Percentiles rank a stretch among this genome's conserved stretches.
phyloP scores from a whole-genome alignment of 2,113 vertebrate genomes.

The Bostrychus sinensis region DNA sequence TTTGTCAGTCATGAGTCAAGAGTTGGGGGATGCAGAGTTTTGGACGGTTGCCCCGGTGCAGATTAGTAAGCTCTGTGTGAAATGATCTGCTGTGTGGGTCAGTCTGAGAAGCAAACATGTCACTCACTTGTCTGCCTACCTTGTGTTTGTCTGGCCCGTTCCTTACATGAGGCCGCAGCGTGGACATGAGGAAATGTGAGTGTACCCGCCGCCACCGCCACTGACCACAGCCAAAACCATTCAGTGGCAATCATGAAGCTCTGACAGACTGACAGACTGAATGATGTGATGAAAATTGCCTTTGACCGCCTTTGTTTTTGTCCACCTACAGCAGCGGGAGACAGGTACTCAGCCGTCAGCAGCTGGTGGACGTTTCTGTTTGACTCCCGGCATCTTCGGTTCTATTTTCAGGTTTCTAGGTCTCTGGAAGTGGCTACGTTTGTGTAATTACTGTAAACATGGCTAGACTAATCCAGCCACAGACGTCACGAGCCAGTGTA shows the following conservation, averaged over 20 bases:
- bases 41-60: conserved; percentile 22
- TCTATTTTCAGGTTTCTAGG: no score
- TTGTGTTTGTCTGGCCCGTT: conserved; percentile 27
- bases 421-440: neutral
- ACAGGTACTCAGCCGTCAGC: conserved; percentile 27
- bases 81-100: conserved; percentile 52
- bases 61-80: conserved; percentile 32
- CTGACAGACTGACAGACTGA: conserved; percentile 43
- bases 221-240: neutral
- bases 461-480: no score
- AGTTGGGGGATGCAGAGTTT: conserved; percentile 15
- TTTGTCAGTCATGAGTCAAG: neutral
- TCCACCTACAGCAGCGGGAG: conserved; percentile 24
- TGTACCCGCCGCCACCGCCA: neutral
- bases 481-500: no score
- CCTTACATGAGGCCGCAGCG: conserved; percentile 22
- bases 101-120: conserved; percentile 50
- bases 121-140: conserved; percentile 40
- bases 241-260: conserved; percentile 27
- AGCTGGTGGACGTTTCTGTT: conserved; percentile 8
- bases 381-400: neutral
- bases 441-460: no score
- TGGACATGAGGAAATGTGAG: neutral
- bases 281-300: conserved; percentile 48
- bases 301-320: conserved; percentile 34